Base-by-base conservation (phyloP, 1,140 invertebrate species). In the Araneus ventricosus region DNA sequence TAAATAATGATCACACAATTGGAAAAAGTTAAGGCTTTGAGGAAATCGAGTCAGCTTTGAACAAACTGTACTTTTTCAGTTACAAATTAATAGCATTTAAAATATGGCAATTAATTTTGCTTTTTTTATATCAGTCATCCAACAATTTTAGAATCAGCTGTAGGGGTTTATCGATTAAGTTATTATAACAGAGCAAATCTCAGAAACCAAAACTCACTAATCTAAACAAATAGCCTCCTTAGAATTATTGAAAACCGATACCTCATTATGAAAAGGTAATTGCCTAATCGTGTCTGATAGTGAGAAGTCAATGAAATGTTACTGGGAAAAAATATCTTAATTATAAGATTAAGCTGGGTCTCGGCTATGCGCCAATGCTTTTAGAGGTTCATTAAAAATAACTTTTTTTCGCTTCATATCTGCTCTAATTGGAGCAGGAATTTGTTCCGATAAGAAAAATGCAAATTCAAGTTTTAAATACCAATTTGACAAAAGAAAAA, bases 171-270 rank as follows among this genome's bases (percentile, higher is more conserved):
- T 75, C 17, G 70, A 75, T 75, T 34, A 6, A 34, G 70, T 37
- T 34, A 75, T 75, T 75, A 75, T 37, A 75, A 20, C 70, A 5
- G 30, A 24, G 4, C 10, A 75, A 75, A 75, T 75, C 30, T 34
- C 27, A 75, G 30, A 75, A 20, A 2, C 14, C 2, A 75, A 75
- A n/a, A n/a, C 63, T 14, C 27, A n/a, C 63, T 75, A 75, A 75
- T 30, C 27, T 75, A 75, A 75, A 75, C 30, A 75, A 75, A 30
- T 37, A 75, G 34, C 70, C 34, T 75, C 20, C 70, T 75, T 37
- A 75, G 30, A 75, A 17, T 75, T 75, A 75, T 75, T 75, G 70
- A 75, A 75, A 75, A 75, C 70, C 70, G 20, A 75, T 75, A 75
- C 14, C 34, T 75, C 30, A 75, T 75, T 75, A 75, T 75, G 70